phyloP scores from a whole-genome alignment of 92 coral and sea anemone genomes.

The Chrysogorgia sp. region DNA sequence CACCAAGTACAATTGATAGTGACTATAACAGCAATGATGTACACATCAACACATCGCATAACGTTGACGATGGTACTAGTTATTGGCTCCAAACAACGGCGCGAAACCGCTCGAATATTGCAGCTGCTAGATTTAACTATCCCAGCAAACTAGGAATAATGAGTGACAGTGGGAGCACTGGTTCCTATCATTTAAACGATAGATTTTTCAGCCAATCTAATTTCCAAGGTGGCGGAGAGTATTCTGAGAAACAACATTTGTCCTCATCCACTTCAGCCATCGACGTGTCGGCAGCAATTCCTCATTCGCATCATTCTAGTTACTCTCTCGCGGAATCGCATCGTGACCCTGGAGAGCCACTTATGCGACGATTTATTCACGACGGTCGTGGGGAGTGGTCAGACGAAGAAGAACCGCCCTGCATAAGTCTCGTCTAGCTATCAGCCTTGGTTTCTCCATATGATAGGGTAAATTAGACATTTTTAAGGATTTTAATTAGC shows the following conservation, averaged over 20 bases:
- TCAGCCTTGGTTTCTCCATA: neutral
- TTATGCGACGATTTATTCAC: constrained; percentile 22
- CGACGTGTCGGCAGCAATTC: constrained; percentile 7
- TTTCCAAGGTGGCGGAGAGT: neutral
- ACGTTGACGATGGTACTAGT: constrained; percentile 10
- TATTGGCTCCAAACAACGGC: constrained; percentile 9
- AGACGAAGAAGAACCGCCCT: constrained; percentile 2
- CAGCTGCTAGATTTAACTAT: constrained; percentile 16
- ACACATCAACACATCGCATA: neutral
- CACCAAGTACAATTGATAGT: constrained; percentile 25
- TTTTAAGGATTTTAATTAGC: too few species aligned
- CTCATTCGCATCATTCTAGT: constrained; percentile 39
- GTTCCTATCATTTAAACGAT: constrained; percentile 25
- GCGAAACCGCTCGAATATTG: constrained; percentile 25
- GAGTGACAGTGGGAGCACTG: constrained; percentile 38
- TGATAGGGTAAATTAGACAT: too few species aligned
- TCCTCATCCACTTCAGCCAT: constrained; percentile 35
- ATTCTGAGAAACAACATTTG: constrained; percentile 3
- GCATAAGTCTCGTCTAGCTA: constrained; percentile 16
- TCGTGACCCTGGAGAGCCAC: constrained; percentile 7
- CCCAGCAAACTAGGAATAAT: constrained; percentile 45
- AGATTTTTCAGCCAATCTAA: neutral
- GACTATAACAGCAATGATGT: constrained; percentile 32
- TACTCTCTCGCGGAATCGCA: neutral
- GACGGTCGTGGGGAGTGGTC: constrained; percentile 32